A percentile compares a stretch with the other conserved stretches of the same genome.
phyloP scores from a whole-genome alignment of 2,113 vertebrate species.

The Spermophilus dauricus region DNA sequence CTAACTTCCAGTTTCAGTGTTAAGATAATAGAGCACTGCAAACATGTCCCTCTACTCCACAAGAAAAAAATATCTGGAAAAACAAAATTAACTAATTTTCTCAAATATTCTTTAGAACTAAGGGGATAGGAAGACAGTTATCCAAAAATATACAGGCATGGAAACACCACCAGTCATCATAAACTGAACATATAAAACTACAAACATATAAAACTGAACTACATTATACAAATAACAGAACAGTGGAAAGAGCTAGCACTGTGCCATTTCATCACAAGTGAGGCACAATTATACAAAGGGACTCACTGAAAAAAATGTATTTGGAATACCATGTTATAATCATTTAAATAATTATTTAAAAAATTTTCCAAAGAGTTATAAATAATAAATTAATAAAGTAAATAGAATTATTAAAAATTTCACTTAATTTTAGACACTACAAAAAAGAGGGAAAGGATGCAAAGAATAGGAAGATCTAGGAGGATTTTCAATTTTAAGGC shows the following conservation, averaged over 20 bases:
- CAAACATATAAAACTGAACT: no score
- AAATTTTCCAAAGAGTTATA: neutral
- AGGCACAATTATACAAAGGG: fast-evolving
- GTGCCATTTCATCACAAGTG: neutral
- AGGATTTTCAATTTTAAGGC: neutral
- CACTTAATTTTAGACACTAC: neutral
- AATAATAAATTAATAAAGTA: neutral
- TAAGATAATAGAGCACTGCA: neutral
- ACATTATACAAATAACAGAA: neutral
- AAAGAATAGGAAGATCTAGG: neutral
- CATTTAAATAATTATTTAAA: neutral
- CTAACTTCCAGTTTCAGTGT: neutral
- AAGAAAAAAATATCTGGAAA: neutral
- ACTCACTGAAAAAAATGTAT: neutral
- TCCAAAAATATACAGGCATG: fast-evolving
- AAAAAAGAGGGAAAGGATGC: neutral
- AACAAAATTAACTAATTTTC: neutral
- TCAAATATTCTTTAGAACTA: neutral
- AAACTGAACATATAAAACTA: neutral
- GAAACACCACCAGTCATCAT: no score
- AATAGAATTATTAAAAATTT: neutral
- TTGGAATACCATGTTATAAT: neutral
- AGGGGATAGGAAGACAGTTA: neutral
- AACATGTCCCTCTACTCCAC: no score
- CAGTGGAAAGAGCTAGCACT: neutral